These are phyloP conservation scores for Chrysocyon brachyurus DNA, from an alignment of 2,797 vertebrate species.

Conservation along the genomic window DNA sequence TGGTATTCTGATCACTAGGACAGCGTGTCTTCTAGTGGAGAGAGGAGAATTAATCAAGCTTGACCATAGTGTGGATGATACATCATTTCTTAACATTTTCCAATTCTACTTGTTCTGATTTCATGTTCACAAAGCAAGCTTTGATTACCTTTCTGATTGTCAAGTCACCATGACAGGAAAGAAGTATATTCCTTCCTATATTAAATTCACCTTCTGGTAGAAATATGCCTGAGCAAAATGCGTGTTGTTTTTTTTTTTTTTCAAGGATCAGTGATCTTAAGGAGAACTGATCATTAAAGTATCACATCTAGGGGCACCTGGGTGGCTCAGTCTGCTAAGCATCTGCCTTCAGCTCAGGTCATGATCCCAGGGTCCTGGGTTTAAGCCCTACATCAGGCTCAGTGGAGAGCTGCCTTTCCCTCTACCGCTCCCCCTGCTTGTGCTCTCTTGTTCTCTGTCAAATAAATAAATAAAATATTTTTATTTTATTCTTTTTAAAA, in stretches of 20 bases:
- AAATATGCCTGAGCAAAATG: constrained; percentile 30
- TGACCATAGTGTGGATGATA: background rate
- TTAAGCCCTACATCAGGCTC: too few relatives aligned
- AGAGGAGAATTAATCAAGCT: constrained; percentile 1
- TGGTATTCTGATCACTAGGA: constrained; percentile 38
- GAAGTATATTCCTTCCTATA: background rate
- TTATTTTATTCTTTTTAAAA: too few relatives aligned
- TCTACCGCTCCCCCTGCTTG: too few relatives aligned
- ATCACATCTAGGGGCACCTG: background rate
- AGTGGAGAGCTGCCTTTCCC: too few relatives aligned
- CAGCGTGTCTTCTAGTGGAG: background rate
- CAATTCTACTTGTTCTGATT: constrained; percentile 32
- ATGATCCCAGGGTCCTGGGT: too few relatives aligned
- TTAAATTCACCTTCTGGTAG: constrained; percentile 39
- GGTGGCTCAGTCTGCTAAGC: background rate
- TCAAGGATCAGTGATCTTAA: background rate
- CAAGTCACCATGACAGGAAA: background rate
- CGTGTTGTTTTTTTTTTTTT: background rate
- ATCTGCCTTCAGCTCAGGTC: too few relatives aligned
- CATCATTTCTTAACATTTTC: background rate
- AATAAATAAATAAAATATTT: too few relatives aligned
- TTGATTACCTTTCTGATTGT: constrained; percentile 40
- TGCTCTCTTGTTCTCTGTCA: too few relatives aligned
- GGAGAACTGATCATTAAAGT: constrained; percentile 15
- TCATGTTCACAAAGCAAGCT: constrained; percentile 33